These are phyloP conservation scores for Euleptes europaea DNA, from an alignment of 2,113 vertebrate species.

Conservation along the genomic window DNA sequence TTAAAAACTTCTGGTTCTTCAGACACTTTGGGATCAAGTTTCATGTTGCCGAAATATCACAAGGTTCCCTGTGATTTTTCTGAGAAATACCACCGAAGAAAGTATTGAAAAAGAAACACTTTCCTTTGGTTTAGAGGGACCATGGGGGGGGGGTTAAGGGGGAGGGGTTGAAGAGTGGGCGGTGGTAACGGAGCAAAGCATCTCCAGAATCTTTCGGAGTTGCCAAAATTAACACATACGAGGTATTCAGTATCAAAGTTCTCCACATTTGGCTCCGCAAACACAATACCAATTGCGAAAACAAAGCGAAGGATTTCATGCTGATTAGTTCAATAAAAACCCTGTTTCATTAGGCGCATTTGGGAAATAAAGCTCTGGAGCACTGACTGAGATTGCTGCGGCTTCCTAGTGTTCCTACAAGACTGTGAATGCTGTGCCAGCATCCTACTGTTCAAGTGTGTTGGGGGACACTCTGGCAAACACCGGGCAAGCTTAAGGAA, in stretches of 20 bases:
- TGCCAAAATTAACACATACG: slow-evolving; percentile 97
- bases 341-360: slow-evolving; percentile 93
- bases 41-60: slow-evolving; percentile 85
- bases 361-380: slow-evolving; percentile 89
- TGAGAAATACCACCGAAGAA: slow-evolving; percentile 71
- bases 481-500: slow-evolving; percentile 26
- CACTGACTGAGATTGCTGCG: slow-evolving; percentile 76
- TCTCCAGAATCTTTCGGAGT: slow-evolving; percentile 85
- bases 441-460: slow-evolving; percentile 67
- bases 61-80: slow-evolving; percentile 82
- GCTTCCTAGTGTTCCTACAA: slow-evolving; percentile 78
- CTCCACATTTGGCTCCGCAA: slow-evolving; percentile 94
- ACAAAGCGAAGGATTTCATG: slow-evolving; percentile 87
- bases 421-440: slow-evolving; percentile 76
- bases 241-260: slow-evolving; percentile 97
- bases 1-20: slow-evolving; percentile 88
- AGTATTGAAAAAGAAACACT: slow-evolving; percentile 74
- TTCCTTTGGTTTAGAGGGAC: slow-evolving; percentile 79
- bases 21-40: slow-evolving; percentile 91
- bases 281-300: slow-evolving; percentile 90
- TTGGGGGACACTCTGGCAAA: slow-evolving; percentile 50
- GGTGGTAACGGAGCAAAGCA: slow-evolving; percentile 84
- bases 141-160: slow-evolving; percentile 62
- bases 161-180: slow-evolving; percentile 74
- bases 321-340: slow-evolving; percentile 92